phyloP scores from a whole-genome alignment of 2,888 invertebrate genomes.

The Polyploca ridens region DNA sequence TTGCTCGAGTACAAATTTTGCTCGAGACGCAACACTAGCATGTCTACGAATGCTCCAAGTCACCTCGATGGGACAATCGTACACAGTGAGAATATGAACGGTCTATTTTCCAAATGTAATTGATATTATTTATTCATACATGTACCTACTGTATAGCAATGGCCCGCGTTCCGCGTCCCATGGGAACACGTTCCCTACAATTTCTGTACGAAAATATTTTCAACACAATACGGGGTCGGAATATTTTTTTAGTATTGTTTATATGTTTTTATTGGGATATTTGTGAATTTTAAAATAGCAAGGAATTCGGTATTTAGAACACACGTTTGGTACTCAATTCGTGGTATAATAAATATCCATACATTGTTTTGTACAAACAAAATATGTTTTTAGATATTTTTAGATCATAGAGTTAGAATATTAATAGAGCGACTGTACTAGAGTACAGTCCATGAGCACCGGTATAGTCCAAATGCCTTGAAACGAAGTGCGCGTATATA shows the following conservation, averaged over 20 bases:
- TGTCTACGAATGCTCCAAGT: constrained; percentile 19
- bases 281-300: constrained; percentile 15
- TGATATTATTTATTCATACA: constrained; percentile 47
- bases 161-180: constrained; percentile 19
- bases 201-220: constrained; percentile 31
- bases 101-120: constrained; percentile 42
- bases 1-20: not conserved
- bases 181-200: constrained; percentile 32
- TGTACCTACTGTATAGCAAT: constrained; percentile 29
- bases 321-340: not conserved
- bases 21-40: not conserved
- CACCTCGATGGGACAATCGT: constrained; percentile 33
- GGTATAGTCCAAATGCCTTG: too few species aligned
- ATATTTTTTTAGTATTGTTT: constrained; percentile 26
- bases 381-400: too few species aligned
- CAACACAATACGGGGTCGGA: constrained; percentile 22
- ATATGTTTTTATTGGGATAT: constrained; percentile 22
- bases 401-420: too few species aligned
- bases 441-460: too few species aligned
- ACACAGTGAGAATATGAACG: constrained; percentile 30
- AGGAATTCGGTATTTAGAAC: not conserved
- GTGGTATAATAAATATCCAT: not conserved
- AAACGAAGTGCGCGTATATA: too few species aligned
- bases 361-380: too few species aligned
- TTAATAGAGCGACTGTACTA: too few species aligned